phyloP scores from a whole-genome alignment of 2,797 vertebrate genomes.

The Falco berigora region DNA sequence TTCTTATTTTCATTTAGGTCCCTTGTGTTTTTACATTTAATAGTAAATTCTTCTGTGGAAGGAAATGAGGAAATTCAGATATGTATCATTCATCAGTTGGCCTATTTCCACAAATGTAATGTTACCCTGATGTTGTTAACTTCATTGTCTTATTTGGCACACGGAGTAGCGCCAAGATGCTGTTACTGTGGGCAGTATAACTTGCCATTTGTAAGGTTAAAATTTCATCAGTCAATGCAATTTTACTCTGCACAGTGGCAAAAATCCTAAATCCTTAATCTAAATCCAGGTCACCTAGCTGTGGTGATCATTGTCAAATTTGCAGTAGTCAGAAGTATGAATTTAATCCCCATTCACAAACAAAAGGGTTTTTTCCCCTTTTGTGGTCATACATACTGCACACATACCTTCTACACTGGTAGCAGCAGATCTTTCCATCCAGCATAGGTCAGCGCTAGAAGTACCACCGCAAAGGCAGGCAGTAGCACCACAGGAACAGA shows the following conservation, averaged over 20 bases:
- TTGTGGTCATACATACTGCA: neutral
- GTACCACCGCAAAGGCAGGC: accelerated
- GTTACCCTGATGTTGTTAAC: neutral
- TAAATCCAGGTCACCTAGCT: neutral
- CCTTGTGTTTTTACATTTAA: neutral
- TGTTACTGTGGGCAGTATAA: neutral
- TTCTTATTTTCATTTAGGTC: neutral
- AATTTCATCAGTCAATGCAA: neutral
- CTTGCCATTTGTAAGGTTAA: neutral
- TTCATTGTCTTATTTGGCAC: neutral
- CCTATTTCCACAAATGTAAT: neutral
- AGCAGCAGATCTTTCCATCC: neutral
- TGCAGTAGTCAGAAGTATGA: neutral
- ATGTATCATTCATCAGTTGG: neutral
- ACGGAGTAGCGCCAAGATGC: neutral
- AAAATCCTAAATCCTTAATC: neutral
- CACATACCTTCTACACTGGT: neutral
- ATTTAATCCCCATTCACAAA: neutral
- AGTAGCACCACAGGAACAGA: neutral
- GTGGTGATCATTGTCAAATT: neutral
- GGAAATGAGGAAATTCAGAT: neutral
- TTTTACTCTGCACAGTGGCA: neutral
- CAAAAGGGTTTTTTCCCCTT: neutral
- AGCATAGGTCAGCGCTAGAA: neutral
- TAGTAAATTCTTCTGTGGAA: neutral